phyloP scores from a whole-genome alignment of 2,113 vertebrate genomes.

The Lepus europaeus region DNA sequence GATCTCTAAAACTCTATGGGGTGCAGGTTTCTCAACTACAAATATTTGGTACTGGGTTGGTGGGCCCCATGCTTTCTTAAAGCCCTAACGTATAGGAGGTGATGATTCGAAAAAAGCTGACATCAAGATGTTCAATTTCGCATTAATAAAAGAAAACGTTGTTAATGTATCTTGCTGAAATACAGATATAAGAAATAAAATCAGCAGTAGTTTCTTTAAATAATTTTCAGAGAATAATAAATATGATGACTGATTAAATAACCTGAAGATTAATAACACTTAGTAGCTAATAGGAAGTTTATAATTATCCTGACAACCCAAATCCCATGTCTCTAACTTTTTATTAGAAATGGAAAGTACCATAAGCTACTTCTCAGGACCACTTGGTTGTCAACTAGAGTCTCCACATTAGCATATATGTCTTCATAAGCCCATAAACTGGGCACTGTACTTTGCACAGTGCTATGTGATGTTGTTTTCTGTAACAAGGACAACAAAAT shows the following conservation, averaged over 20 bases:
- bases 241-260: not conserved
- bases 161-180: not conserved
- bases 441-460: conserved; percentile 53
- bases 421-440: not conserved
- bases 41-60: not conserved
- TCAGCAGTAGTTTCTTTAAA: not conserved
- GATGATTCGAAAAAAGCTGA: not conserved
- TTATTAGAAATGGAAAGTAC: not conserved
- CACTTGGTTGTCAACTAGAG: not conserved
- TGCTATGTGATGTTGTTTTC: conserved; percentile 49
- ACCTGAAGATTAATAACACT: not conserved
- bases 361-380: not conserved
- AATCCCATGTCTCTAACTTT: not conserved
- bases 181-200: not conserved
- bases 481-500: conserved; percentile 21
- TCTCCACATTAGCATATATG: not conserved
- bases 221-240: not conserved
- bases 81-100: not conserved
- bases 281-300: not conserved
- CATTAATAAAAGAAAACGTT: conserved; percentile 32
- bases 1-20: not conserved
- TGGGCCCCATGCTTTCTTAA: not conserved
- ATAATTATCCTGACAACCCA: not conserved
- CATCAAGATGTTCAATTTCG: not conserved
- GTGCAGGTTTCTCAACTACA: not conserved